phyloP scores from a whole-genome alignment of 2,113 vertebrate species.

The Brevimyrus niger region DNA sequence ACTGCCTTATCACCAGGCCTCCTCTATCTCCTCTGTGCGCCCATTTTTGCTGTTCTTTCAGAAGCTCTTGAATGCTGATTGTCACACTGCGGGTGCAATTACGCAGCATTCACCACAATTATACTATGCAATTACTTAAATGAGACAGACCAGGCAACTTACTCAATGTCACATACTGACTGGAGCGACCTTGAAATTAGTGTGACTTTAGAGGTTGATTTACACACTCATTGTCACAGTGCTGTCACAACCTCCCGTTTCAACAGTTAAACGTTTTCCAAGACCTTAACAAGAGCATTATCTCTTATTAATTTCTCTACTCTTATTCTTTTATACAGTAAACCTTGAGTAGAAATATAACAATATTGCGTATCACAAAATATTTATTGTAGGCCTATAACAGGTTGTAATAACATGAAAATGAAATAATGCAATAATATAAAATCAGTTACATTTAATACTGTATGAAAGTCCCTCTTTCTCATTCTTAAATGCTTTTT shows the following conservation, averaged over 20 bases:
- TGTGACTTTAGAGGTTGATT: background rate
- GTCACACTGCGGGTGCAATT: constrained; percentile 41
- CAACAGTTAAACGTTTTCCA: background rate
- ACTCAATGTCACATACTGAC: background rate
- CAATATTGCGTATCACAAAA: background rate
- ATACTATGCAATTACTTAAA: constrained; percentile 36
- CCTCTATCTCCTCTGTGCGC: background rate
- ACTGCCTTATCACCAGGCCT: background rate
- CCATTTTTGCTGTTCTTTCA: background rate
- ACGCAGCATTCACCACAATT: constrained; percentile 16
- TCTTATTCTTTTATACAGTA: background rate
- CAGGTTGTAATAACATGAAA: background rate
- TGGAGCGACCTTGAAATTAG: background rate
- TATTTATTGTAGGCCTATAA: background rate
- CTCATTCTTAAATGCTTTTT: background rate
- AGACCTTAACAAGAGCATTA: background rate
- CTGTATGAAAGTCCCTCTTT: background rate
- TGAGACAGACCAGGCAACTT: constrained; percentile 15
- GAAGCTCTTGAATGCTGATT: constrained; percentile 34
- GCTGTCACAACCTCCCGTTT: background rate
- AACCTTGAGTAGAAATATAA: background rate
- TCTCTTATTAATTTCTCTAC: background rate
- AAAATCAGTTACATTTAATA: background rate
- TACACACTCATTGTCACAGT: background rate
- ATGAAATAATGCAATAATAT: no score